A percentile compares a stretch with the other conserved stretches of the same genome.
Conservation (phyloP, 2,113 vertebrate species). For the Cyphomyrus plagiostoma region DNA sequence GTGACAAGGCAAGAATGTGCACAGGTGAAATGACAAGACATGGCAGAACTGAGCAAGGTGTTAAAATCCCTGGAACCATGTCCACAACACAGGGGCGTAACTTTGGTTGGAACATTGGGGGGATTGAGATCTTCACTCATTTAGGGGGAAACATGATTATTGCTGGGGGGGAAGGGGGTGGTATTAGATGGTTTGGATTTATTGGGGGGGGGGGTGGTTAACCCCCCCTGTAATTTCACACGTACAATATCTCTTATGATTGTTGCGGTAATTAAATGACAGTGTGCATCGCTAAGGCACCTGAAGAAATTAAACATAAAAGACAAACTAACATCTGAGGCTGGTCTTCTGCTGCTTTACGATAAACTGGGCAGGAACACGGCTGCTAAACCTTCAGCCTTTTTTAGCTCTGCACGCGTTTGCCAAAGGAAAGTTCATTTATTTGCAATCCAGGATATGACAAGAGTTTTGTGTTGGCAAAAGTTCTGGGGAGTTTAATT, state of each 20-base stretch:
- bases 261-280: conserved; percentile 27
- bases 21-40: background rate
- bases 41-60: background rate
- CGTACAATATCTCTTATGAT: too few species aligned
- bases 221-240: too few species aligned
- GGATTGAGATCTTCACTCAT: too few species aligned
- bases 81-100: background rate
- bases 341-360: background rate
- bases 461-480: background rate
- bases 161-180: too few species aligned
- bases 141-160: too few species aligned
- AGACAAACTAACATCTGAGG: conserved; percentile 11
- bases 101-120: too few species aligned
- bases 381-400: background rate
- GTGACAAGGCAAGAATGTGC: background rate
- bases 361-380: background rate
- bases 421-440: background rate
- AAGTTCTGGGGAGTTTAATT: conserved; percentile 6
- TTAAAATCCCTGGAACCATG: background rate
- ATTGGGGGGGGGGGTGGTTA: too few species aligned
- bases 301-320: background rate
- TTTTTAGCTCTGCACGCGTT: background rate
- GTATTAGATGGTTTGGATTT: too few species aligned
- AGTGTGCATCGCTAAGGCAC: background rate
- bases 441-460: background rate